phyloP scores from a whole-genome alignment of 2,888 invertebrate genomes.

The Bursaphelenchus okinawaensis region DNA sequence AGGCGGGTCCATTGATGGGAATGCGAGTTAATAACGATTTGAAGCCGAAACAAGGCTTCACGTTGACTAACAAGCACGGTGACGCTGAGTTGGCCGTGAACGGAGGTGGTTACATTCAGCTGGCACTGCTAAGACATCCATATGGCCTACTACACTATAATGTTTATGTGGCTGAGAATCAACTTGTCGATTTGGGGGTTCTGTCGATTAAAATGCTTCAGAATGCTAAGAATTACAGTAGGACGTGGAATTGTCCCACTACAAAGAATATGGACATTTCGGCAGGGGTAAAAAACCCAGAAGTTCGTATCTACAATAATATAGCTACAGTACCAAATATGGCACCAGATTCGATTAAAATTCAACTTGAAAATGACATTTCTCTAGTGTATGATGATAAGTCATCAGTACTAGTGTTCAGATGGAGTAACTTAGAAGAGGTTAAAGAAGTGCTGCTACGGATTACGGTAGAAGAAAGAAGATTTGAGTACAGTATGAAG shows the following conservation, averaged over 20 bases:
- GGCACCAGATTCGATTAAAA: constrained; percentile 64
- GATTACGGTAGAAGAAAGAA: constrained; percentile 63
- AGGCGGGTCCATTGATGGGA: constrained; percentile 88
- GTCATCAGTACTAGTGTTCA: constrained; percentile 61
- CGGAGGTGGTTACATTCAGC: constrained; percentile 75
- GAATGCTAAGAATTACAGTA: not conserved
- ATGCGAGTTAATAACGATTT: constrained; percentile 92
- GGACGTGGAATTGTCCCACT: not conserved
- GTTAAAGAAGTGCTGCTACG: constrained; percentile 83
- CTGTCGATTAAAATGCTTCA: constrained; percentile 36
- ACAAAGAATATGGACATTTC: constrained; percentile 15
- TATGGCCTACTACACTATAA: constrained; percentile 73
- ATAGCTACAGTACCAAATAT: not conserved
- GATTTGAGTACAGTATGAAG: constrained; percentile 88
- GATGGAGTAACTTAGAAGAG: constrained; percentile 73
- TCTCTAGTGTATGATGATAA: constrained; percentile 77
- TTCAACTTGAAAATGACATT: constrained; percentile 10
- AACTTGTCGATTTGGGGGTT: constrained; percentile 82
- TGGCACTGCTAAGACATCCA: constrained; percentile 90
- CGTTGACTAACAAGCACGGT: constrained; percentile 63
- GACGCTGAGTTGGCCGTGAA: constrained; percentile 97
- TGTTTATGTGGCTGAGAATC: constrained; percentile 94
- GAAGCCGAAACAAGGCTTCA: constrained; percentile 77
- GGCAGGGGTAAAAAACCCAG: too few relatives aligned
- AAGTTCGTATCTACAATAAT: not conserved